phyloP scores from a whole-genome alignment of 2,113 vertebrate genomes.

The Ptilorrhoa leucosticta region DNA sequence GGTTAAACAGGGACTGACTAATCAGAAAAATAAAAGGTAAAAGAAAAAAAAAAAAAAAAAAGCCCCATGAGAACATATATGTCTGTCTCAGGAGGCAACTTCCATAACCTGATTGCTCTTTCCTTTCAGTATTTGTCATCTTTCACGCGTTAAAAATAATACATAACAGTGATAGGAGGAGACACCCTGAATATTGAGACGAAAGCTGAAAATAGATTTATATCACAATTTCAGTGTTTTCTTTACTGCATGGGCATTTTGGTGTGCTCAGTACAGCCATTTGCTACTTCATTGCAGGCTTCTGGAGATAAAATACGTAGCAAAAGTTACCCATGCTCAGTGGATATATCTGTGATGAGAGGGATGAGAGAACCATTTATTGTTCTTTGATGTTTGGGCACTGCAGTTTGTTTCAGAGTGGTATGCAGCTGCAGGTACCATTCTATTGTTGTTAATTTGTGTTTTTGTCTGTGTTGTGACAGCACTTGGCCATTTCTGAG shows the following conservation, averaged over 20 bases:
- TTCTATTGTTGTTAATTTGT: neutral
- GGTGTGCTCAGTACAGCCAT: neutral
- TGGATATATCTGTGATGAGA: neutral
- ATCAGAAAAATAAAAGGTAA: neutral
- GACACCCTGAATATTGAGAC: neutral
- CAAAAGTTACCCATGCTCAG: neutral
- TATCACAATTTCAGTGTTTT: neutral
- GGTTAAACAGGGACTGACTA: neutral
- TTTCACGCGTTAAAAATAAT: neutral
- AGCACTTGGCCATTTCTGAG: neutral
- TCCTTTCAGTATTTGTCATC: neutral
- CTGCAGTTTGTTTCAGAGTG: neutral
- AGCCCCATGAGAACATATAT: neutral
- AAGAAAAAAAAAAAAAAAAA: neutral
- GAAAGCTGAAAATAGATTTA: neutral
- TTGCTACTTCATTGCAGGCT: neutral
- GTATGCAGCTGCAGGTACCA: neutral
- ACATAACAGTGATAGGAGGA: neutral
- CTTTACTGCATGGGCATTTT: neutral
- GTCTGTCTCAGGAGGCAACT: neutral
- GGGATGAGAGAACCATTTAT: neutral
- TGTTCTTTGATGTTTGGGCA: neutral
- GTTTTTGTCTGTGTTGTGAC: neutral
- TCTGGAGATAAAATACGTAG: neutral
- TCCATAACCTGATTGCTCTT: neutral